Evolutionary conservation across 2,797 vertebrate species (phyloP), one percentile per base, ranked within the genome.

Genomic region (Betta splendens): DNA sequence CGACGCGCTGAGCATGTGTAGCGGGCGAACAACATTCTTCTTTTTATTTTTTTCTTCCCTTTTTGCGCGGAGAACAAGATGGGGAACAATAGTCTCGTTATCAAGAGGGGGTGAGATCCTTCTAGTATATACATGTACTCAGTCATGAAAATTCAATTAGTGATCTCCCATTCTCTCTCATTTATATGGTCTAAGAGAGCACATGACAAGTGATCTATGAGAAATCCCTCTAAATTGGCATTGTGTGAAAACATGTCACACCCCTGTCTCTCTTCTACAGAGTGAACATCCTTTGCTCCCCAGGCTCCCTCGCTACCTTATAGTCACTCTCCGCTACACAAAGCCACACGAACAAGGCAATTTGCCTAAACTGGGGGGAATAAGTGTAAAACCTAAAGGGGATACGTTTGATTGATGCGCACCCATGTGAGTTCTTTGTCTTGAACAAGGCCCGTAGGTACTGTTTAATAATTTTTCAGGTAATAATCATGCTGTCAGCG

Each of bases 401-500:
- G 89, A 89, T 91, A 88, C 80, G 69, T 89, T 89, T 91, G 89
- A 90, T 91, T 90, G 89, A 91, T 91, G 89, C 87, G 64, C 86
- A 88, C 89, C 89, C 89, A 85, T 89, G 89, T 90, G 89, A 87
- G 85, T 90, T 90, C 89, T 89, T 90, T 92, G 88, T 90, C 87
- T 91, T 88, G 75, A 88, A 88, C 88, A 84, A 87, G 88, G 89
- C 89, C 89, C 85, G 84, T 89, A 92, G 90, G 89, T 90, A 89
- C 86, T 89, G 89, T 91, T 91, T 91, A 91, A 91, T 91, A 88
- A 91, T 91, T 92, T 89, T 91, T 90, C 90, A 91, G 88, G 89
- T 90, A 90, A 92, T 90, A 92, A 92, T 92, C 89, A 91, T 80
- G 83, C 88, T 90, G 87, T 92, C 90, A 90, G 83, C 80, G 83